Conservation (phyloP, 2,797 vertebrate genomes). For the Limnodromus scolopaceus region DNA sequence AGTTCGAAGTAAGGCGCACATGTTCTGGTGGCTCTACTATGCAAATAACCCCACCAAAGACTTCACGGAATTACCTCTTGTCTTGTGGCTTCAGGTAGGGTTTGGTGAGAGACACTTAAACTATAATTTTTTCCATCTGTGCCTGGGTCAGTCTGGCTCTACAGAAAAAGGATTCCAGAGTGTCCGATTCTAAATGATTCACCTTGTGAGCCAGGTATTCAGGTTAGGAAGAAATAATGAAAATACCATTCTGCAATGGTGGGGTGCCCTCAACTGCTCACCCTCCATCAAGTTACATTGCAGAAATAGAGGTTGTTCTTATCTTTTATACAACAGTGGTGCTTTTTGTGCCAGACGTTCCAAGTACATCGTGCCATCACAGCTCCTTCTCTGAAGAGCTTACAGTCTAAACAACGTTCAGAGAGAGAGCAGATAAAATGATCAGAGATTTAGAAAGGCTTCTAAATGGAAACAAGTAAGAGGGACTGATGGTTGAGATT, state of each 20-base stretch:
- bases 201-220: not conserved
- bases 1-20: constrained; percentile 88
- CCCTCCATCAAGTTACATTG: not conserved
- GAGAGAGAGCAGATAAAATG: not conserved
- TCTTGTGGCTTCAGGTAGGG: constrained; percentile 96
- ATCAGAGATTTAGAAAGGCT: not conserved
- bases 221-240: not conserved
- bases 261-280: not conserved
- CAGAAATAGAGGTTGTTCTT: not conserved
- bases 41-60: constrained; percentile 76
- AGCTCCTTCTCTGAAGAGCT: not conserved
- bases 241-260: not conserved
- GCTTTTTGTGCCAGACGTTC: not conserved
- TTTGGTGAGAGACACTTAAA: not conserved
- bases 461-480: not conserved
- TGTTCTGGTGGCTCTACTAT: constrained; percentile 99
- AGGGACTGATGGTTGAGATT: not conserved
- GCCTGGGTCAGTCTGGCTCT: not conserved
- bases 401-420: not conserved
- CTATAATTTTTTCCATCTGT: not conserved
- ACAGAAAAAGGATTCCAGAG: not conserved
- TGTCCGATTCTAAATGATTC: not conserved
- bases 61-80: constrained; percentile 85
- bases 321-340: not conserved
- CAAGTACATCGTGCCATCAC: not conserved